Percentiles rank a stretch among this genome's conserved stretches.
Conservation (phyloP, 1,140 invertebrate genomes). For the Oncopeltus fasciatus region DNA sequence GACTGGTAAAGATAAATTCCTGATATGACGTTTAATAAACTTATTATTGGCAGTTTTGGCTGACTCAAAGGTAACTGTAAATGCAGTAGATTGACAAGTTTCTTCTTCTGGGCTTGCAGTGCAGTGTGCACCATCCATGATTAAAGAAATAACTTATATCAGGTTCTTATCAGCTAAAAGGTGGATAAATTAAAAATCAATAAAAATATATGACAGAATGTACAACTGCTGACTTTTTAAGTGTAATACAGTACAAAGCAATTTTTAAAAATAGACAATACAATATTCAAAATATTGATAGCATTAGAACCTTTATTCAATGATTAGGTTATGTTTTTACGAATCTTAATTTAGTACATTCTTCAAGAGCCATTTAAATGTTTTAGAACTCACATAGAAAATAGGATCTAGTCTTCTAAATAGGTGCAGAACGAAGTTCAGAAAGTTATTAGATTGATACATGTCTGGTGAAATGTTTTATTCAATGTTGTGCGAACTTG, state of each 20-base stretch:
- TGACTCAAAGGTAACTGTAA: constrained; percentile 23
- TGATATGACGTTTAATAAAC: constrained; percentile 22
- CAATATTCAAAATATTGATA: neutral
- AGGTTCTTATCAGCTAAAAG: neutral
- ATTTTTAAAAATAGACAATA: neutral
- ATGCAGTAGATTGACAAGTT: constrained; percentile 19
- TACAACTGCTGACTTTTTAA: neutral
- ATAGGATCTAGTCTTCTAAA: neutral
- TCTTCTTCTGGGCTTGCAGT: constrained; percentile 11
- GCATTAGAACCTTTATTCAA: neutral
- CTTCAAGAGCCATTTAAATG: neutral
- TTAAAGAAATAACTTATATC: neutral
- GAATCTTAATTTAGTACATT: neutral
- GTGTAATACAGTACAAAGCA: neutral
- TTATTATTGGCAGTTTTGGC: constrained; percentile 13
- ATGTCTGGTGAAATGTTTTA: neutral
- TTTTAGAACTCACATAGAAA: neutral
- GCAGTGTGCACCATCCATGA: constrained; percentile 6
- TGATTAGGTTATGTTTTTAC: neutral
- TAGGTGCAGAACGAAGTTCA: neutral
- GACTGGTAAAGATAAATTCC: constrained; percentile 23
- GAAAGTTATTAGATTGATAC: neutral
- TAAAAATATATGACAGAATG: neutral
- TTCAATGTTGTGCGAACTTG: neutral
- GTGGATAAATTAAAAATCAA: neutral